Percentiles rank a stretch among this genome's conserved stretches.
These are phyloP conservation scores for Minunthozetes semirufus DNA, from an alignment of 2,888 invertebrate species.

Conservation along the genomic window DNA sequence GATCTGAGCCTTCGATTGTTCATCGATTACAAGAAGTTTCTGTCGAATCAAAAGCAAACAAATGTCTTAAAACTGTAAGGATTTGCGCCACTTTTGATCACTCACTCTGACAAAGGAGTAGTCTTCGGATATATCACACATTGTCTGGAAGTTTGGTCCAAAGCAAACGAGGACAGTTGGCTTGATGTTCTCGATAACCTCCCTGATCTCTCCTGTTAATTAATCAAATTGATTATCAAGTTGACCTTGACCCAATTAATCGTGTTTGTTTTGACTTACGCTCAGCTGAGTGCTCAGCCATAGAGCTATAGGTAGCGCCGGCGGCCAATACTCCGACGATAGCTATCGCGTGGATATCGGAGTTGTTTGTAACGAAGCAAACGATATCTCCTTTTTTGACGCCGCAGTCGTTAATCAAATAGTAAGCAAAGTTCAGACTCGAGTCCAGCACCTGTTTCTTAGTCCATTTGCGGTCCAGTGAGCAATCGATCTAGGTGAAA, in stretches of 20 bases:
- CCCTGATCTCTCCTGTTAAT: not conserved
- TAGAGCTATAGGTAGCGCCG: not conserved
- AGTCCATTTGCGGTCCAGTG: not conserved
- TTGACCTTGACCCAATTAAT: not conserved
- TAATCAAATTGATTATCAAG: not conserved
- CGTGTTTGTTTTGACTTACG: not conserved
- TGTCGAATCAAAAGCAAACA: not conserved
- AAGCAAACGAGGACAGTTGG: not conserved
- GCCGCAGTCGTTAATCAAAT: conserved; percentile 5
- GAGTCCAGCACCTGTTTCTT: conserved; percentile 16
- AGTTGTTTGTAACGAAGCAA: not conserved
- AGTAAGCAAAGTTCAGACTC: conserved; percentile 15
- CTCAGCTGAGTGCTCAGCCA: not conserved
- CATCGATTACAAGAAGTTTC: conserved; percentile 5
- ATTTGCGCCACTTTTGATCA: not conserved
- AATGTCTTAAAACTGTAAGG: not conserved
- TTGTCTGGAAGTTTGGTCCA: not conserved
- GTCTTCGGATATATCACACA: not conserved
- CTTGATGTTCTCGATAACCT: not conserved
- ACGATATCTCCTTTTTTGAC: not conserved
- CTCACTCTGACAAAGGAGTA: not conserved
- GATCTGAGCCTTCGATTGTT: not conserved
- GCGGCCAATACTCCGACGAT: not conserved
- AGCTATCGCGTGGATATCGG: not conserved
- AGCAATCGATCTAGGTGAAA: not conserved